These are phyloP conservation scores for Lasioglossum oenotherae DNA, from an alignment of 2,888 invertebrate genomes.

Conservation along the genomic window DNA sequence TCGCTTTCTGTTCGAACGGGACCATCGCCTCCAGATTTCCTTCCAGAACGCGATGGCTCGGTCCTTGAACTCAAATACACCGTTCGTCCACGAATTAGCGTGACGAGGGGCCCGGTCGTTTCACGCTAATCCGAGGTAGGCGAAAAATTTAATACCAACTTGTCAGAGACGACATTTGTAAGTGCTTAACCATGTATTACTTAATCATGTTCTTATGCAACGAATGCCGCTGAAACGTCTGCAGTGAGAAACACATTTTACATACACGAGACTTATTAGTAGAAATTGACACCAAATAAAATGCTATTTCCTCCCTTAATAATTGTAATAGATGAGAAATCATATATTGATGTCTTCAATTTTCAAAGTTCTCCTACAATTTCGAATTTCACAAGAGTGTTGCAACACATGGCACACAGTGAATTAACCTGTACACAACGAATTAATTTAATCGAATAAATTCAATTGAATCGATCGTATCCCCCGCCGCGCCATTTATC, in stretches of 20 bases:
- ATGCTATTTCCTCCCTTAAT: too few species aligned
- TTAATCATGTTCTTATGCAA: too few species aligned
- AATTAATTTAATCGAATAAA: neutral
- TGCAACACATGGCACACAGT: neutral
- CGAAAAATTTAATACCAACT: neutral
- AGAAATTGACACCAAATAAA: too few species aligned
- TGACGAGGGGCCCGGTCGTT: neutral
- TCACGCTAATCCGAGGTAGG: neutral
- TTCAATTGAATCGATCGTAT: neutral
- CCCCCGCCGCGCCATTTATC: neutral
- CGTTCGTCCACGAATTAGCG: neutral
- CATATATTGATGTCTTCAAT: too few species aligned
- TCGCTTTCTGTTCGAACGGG: slow-evolving; percentile 7
- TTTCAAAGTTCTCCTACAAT: too few species aligned
- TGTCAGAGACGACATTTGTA: neutral
- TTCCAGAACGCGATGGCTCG: slow-evolving; percentile 1
- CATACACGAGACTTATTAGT: too few species aligned
- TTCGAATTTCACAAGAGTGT: too few species aligned
- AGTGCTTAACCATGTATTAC: too few species aligned
- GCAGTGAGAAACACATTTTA: too few species aligned
- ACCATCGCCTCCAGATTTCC: slow-evolving; percentile 25
- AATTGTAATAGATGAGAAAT: too few species aligned
- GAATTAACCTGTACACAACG: neutral
- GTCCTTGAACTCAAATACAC: neutral
- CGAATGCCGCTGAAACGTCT: too few species aligned